Percentiles rank a stretch among this genome's conserved stretches.
Conservation (phyloP, 2,797 vertebrate species). For the Gouania willdenowi region DNA sequence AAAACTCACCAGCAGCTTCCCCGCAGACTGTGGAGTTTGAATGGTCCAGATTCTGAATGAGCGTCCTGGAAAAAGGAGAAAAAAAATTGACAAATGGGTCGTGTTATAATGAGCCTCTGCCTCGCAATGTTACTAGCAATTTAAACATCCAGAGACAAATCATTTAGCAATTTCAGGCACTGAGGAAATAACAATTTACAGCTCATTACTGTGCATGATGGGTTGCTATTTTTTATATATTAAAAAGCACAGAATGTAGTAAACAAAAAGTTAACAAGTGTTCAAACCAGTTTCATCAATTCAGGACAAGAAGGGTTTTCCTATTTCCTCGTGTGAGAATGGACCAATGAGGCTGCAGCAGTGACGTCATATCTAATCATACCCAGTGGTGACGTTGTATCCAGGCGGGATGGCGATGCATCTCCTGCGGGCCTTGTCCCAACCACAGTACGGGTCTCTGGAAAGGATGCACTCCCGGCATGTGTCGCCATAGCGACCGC, state of each 20-base stretch:
- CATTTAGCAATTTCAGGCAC: not conserved
- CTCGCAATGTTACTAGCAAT: not conserved
- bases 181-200: not conserved
- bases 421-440: conserved; percentile 70
- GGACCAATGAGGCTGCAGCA: conserved; percentile 1
- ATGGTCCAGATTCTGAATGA: conserved; percentile 77
- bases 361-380: conserved; percentile 20
- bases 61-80: conserved; percentile 52
- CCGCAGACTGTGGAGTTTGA: conserved; percentile 76
- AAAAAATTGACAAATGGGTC: conserved; percentile 31
- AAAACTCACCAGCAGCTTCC: conserved; percentile 70
- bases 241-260: too few relatives aligned
- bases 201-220: conserved; percentile 2
- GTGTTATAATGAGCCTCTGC: conserved; percentile 5
- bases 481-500: conserved; percentile 75
- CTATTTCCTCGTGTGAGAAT: too few relatives aligned
- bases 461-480: conserved; percentile 78
- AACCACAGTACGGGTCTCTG: conserved; percentile 75
- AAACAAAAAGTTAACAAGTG: too few relatives aligned
- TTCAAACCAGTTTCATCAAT: too few relatives aligned
- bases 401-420: conserved; percentile 69
- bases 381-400: conserved; percentile 69
- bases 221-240: not conserved
- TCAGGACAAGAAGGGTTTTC: too few relatives aligned
- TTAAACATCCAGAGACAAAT: conserved; percentile 21